A percentile compares a stretch with the other conserved stretches of the same genome.
phyloP scores from a whole-genome alignment of 2,888 invertebrate genomes.

The Chouioia cunea region DNA sequence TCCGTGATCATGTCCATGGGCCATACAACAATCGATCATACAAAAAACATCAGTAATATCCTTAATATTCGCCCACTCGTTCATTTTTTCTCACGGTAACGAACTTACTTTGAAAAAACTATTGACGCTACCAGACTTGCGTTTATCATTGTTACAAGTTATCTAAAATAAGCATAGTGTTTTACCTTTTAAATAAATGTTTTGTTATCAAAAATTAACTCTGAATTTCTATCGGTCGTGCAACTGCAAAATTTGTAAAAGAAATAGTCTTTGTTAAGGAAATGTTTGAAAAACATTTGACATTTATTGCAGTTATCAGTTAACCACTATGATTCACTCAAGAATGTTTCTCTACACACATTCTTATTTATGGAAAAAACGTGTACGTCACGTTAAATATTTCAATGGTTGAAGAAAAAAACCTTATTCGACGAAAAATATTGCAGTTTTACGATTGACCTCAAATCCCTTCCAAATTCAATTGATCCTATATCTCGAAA shows the following conservation, averaged over 20 bases:
- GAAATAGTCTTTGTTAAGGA: too few relatives aligned
- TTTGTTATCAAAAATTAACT: slow-evolving; percentile 33
- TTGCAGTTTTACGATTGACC: too few relatives aligned
- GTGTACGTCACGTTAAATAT: too few relatives aligned
- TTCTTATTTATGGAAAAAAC: too few relatives aligned
- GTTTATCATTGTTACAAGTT: slow-evolving; percentile 39
- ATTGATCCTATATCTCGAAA: too few relatives aligned
- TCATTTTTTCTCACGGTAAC: slow-evolving; percentile 21
- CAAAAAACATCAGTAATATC: slow-evolving; percentile 20
- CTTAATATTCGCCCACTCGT: slow-evolving; percentile 25
- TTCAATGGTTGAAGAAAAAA: too few relatives aligned
- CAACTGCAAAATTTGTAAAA: not conserved
- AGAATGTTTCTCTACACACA: too few relatives aligned
- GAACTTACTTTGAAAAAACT: slow-evolving; percentile 9
- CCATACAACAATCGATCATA: slow-evolving; percentile 14
- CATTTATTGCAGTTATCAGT: too few relatives aligned
- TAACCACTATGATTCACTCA: too few relatives aligned
- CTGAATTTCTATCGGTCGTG: not conserved
- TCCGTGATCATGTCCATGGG: slow-evolving; percentile 39
- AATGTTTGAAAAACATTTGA: too few relatives aligned
- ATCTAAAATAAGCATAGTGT: slow-evolving; percentile 35
- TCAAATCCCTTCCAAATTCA: too few relatives aligned
- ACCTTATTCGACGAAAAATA: too few relatives aligned
- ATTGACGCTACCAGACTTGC: slow-evolving; percentile 19
- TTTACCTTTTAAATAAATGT: slow-evolving; percentile 43